These are phyloP conservation scores for Cyaniris semiargus DNA, from an alignment of 2,888 invertebrate genomes.

Conservation along the genomic window DNA sequence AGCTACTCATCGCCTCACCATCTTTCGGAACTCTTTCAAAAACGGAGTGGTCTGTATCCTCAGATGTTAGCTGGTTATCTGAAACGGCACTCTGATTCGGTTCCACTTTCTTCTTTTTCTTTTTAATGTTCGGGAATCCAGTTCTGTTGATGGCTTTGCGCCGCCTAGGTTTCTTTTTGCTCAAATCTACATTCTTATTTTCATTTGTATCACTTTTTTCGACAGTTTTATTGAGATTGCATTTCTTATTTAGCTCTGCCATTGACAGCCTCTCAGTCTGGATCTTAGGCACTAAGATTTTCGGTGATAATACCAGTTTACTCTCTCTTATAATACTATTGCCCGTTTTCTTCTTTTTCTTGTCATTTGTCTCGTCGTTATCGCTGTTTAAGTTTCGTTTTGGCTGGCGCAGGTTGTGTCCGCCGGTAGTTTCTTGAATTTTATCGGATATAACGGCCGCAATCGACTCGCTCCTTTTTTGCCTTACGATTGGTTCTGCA, in stretches of 20 bases:
- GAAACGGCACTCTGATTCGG: conserved; percentile 53
- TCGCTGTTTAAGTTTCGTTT: conserved; percentile 69
- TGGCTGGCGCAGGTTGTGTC: conserved; percentile 70
- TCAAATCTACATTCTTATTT: conserved; percentile 52
- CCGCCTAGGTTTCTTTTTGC: conserved; percentile 80
- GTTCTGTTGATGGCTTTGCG: conserved; percentile 91
- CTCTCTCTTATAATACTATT: conserved; percentile 71
- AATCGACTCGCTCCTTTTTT: conserved; percentile 72
- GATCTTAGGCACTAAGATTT: conserved; percentile 66
- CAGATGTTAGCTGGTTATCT: conserved; percentile 65
- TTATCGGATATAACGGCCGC: conserved; percentile 75
- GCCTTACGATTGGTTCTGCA: conserved; percentile 64
- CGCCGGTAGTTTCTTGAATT: conserved; percentile 68
- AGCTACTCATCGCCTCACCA: conserved; percentile 84
- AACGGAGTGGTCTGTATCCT: conserved; percentile 69
- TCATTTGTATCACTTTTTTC: conserved; percentile 55
- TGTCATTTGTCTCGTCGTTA: conserved; percentile 63
- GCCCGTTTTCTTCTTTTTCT: conserved; percentile 69
- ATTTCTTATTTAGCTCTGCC: conserved; percentile 58
- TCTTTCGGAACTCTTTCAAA: conserved; percentile 86
- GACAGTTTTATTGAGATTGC: conserved; percentile 52
- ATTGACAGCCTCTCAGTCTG: conserved; percentile 63
- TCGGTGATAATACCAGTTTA: conserved; percentile 68
- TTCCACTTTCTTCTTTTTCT: conserved; percentile 87
- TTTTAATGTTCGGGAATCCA: conserved; percentile 91